Percentiles rank a stretch among this genome's conserved stretches.
These are phyloP conservation scores for Colletes latitarsis DNA, from an alignment of 1,140 invertebrate species.

Conservation along the genomic window DNA sequence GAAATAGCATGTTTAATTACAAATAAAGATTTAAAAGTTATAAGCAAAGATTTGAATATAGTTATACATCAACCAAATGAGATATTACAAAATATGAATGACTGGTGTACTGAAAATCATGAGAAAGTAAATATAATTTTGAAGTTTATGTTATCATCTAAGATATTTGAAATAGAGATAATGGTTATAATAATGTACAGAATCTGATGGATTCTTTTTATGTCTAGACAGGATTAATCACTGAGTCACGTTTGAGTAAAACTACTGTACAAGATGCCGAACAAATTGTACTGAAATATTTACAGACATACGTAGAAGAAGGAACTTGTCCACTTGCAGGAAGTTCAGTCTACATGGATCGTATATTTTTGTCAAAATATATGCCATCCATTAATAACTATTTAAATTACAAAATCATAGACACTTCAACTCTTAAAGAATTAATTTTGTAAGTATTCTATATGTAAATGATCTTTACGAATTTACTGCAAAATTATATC, in stretches of 20 bases:
- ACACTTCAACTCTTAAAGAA: constrained; percentile 96
- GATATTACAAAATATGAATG: constrained; percentile 89
- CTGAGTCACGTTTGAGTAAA: constrained; percentile 86
- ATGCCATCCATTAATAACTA: constrained; percentile 89
- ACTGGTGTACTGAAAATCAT: constrained; percentile 92
- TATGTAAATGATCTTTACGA: background rate
- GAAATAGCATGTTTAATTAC: constrained; percentile 95
- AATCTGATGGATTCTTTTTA: background rate
- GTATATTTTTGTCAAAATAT: constrained; percentile 88
- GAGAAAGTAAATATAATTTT: constrained; percentile 81
- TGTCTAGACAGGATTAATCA: constrained; percentile 88
- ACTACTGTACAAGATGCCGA: constrained; percentile 87
- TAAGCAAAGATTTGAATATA: constrained; percentile 89
- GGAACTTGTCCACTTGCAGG: constrained; percentile 89
- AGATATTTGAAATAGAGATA: background rate
- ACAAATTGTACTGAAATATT: constrained; percentile 86
- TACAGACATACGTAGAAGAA: constrained; percentile 85
- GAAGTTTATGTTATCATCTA: background rate
- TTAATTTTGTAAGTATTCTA: constrained; percentile 82
- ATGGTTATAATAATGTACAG: background rate
- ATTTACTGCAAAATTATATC: background rate
- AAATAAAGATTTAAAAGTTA: constrained; percentile 88
- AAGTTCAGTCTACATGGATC: constrained; percentile 94
- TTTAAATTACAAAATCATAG: constrained; percentile 96
- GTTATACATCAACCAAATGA: constrained; percentile 90